Evolutionary conservation across 1,140 invertebrate genomes (phyloP), one percentile per base, ranked within the genome.

Genomic region (Formica selysi): DNA sequence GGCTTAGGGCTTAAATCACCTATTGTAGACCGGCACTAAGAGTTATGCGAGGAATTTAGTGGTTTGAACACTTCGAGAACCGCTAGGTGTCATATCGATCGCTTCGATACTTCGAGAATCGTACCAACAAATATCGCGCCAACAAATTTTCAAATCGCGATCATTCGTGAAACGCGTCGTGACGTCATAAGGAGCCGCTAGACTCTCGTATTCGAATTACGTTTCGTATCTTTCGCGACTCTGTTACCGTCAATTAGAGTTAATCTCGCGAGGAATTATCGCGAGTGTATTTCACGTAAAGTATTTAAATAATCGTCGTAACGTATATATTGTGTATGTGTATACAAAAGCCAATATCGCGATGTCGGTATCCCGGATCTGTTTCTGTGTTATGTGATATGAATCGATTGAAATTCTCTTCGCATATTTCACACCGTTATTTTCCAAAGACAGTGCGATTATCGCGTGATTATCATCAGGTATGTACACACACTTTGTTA

Each of bases 41-140:
- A 41, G 41, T 44, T 11, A 44, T 44, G 10, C 1, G 8, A 44
- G 41, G 10, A 8, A 1, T 3, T 44, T 8, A 44, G 41, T 44
- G 10, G 48, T 16, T 48, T 48, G 11, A 11, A 48, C 3, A 51
- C 16, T 5, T 51, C 48, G 48, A 51, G 48, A 51, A 19, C 5
- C 48, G 16, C 41, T 0, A 44, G 41, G 10, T 44, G 10, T 32
- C 32, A 3, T 44, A 44, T 44, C 19, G 62, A 65, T 36, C 5
- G 8, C n/a, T 36, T 41, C 64, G 64, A 41, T 67, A 67, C 19
- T 67, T 67, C 64, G 36, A 67, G 36, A 16, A 44, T 68, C 36
- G 65, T n/a, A 2, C 13, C 36, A 36, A 41, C 16, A 26, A 19
- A 26, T 26, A 22, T 22, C 22, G 22, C 38, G 5, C 22, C 36